A percentile compares a stretch with the other conserved stretches of the same genome.
Conservation (phyloP, 2,797 vertebrate genomes). For the Clarias laeviceps region DNA sequence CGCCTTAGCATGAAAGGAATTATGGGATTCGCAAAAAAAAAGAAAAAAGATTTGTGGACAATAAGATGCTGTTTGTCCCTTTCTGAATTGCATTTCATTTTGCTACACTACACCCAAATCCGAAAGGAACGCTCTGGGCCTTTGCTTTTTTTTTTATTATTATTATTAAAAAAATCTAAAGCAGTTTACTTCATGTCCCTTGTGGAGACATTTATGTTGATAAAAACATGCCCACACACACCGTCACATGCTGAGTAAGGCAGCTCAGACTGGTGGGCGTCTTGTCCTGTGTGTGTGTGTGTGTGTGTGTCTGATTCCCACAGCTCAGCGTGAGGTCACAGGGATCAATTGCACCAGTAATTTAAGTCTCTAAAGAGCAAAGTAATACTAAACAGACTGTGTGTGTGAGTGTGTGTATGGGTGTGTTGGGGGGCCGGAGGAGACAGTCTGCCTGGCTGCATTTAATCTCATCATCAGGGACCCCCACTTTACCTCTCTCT, state of each 20-base stretch:
- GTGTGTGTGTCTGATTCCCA: slow-evolving; percentile 90
- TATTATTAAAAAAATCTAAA: not conserved
- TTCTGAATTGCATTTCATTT: not conserved
- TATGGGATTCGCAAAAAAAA: not conserved
- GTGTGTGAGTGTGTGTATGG: slow-evolving; percentile 57
- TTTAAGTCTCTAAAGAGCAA: slow-evolving; percentile 89
- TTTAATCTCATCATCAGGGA: slow-evolving; percentile 91
- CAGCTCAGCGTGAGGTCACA: slow-evolving; percentile 89
- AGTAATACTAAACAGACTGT: slow-evolving; percentile 85
- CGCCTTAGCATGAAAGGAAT: not conserved
- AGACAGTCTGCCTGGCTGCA: slow-evolving; percentile 98
- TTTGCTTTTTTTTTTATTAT: not conserved
- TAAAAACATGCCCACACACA: slow-evolving; percentile 13
- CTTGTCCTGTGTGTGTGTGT: slow-evolving; percentile 57
- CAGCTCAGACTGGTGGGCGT: slow-evolving; percentile 32
- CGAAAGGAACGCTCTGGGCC: not conserved
- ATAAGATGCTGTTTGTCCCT: not conserved
- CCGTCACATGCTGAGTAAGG: slow-evolving; percentile 59
- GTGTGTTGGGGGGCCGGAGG: slow-evolving; percentile 70
- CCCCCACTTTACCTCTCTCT: slow-evolving; percentile 72
- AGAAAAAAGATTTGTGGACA: not conserved
- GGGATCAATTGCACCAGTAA: slow-evolving; percentile 98
- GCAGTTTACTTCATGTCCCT: not conserved
- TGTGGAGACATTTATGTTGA: slow-evolving; percentile 4
- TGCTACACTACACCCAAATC: not conserved